Evolutionary conservation across 2,888 invertebrate genomes (phyloP), one percentile per base, ranked within the genome.

Genomic region (Drosophila glabriapex): DNA sequence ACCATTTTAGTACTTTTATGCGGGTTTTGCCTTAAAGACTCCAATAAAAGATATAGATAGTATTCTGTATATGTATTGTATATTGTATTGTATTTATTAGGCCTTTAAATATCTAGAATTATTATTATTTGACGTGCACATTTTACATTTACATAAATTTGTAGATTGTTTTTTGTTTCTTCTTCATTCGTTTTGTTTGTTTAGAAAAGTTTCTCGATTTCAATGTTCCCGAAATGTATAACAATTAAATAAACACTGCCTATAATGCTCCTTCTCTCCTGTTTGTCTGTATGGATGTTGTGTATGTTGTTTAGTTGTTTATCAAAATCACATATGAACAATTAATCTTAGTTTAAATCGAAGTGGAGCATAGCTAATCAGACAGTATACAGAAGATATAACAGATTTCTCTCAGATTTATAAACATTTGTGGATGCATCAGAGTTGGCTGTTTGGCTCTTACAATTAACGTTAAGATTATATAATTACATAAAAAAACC

Each of bases 51-150:
- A 41, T 78, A 33, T 49, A 28, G n/a, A 3, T 4, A 25, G 16
- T n/a, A 39, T 28, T 39, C 7, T 29, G 14, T 64, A 67, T 58
- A 35, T 71, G 49, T 52, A 68, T 69, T 69, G 61, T 89, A 79
- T 89, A 76, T 81, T 76, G 85, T 83, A 82, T 83, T 80, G 74
- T 88, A 88, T 89, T 85, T 85, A 86, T 85, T 85, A 89, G 84
- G 86, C 89, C 84, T 58, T 85, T 90, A 85, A 90, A 85, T 85
- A 89, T 86, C 90, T 85, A 86, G 71, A 87, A 87, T 87, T 87
- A 84, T 80, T 89, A 82, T 90, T 87, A 89, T 87, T 90, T 87
- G 88, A 91, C 83, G 87, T 87, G 87, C 90, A 85, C 86, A 87
- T 75, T 89, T 90, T 87, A 89, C 88, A 91, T 89, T 89, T 89